Base-by-base conservation (phyloP, 2,888 invertebrate species). In the Rhopalosiphum nymphaeae region DNA sequence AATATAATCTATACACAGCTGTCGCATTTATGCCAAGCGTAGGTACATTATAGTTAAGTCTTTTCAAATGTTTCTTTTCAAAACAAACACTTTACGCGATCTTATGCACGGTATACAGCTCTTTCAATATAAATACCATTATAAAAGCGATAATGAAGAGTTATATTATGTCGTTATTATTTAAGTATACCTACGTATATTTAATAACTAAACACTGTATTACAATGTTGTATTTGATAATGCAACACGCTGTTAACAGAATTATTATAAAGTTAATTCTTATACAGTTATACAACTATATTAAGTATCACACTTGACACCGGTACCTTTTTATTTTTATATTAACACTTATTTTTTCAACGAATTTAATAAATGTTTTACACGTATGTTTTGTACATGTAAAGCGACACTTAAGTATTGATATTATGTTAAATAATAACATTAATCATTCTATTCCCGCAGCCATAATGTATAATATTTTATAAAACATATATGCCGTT, bases 21-120 rank as follows among this genome's bases (percentile, higher is more conserved):
- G 36, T 78, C 78, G 78, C 36, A 36, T 78, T 36, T 36, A 36
- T 26, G 36, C 36, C 7, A 3, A 36, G 36, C 21, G 78, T 61
- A 36, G 36, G 78, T 67, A 36, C 36, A 16, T 67, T 78, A 78
- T 21, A 78, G 36, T 78, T 78, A 78, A 85, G 44, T 85, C 1
- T 85, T 26, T 85, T 85, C 11, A 85, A 85, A 85, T 85, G 85
- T 85, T 85, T 85, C 42, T 85, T 85, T 85, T 85, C 44, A 29
- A 44, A 44, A 85, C 44, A 85, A 44, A 44, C 85, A 11, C 21
- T 53, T 85, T 85, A 85, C 29, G 29, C 29, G 10, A 26, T 85
- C 21, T 21, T 21, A 36, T 78, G 78, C 21, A 5, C 9, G 78
- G 36, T 78, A 78, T 21, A 16, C 9, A 21, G 21, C 78, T 78